Evolutionary conservation across 2,797 vertebrate genomes (phyloP), one percentile per base, ranked within the genome.

Genomic region (Xerus rutilus): DNA sequence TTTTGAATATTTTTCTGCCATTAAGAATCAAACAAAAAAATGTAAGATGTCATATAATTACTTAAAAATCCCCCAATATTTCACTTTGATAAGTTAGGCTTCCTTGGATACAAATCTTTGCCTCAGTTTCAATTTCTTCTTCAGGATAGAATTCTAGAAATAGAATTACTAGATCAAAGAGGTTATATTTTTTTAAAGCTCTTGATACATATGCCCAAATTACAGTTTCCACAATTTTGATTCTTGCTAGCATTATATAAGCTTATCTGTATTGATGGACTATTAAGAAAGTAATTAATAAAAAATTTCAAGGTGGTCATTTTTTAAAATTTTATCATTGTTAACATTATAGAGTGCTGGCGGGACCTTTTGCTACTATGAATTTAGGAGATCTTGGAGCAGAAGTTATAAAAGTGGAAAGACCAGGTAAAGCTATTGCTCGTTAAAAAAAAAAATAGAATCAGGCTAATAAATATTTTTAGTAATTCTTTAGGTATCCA

Each of bases 281-380:
- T 96, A 64, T 92, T 92, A 88, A 93, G 86, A 81, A 89, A 79
- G 79, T n/a, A 83, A 85, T 91, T 86, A 79, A 59, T 39, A 79
- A 73, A 85, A 18, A 73, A 79, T 52, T 93, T 95, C 5, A 89
- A 83, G 62, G 57, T 93, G 47, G 18, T 96, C 86, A 86, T 89
- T 78, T 47, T 10, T 57, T 39, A 39, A 39, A 39, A 39, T 3
- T 92, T 21, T 89, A 21, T 57, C n/a, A 43, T 79, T 96, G 47
- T 97, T 62, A 79, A 94, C 87, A 30, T 97, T 98, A 17, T 98
- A 99, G 99, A 91, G 99, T 99, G 32, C 98, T 99, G 98, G 99
- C 99, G 1, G 99, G 99, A 79, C 99, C 99, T 21, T 99, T 99
- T 97, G 99, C 99, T 93, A 99, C 99, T 73, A 99, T 99, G 99